Evolutionary conservation across 1,140 invertebrate species (phyloP).

Genomic region (Ips nitidus): DNA sequence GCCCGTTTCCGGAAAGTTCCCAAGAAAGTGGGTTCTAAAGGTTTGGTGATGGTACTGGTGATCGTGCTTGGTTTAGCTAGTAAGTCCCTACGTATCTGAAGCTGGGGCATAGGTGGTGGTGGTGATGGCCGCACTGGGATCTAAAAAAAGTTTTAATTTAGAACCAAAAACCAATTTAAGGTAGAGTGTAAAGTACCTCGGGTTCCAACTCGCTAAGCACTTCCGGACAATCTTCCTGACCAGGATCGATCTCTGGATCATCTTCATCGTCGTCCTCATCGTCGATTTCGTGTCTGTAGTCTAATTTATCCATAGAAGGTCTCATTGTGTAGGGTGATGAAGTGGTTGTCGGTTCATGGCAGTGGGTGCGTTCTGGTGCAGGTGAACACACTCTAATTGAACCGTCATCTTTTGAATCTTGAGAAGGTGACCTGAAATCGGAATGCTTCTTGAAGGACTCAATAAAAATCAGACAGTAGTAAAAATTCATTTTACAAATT

Average conservation of each 20-base stretch:
- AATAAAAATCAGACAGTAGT: background rate
- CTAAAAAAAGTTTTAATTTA: background rate
- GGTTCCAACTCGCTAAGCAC: slow-evolving; percentile 50
- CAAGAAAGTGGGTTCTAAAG: slow-evolving; percentile 40
- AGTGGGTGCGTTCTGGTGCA: slow-evolving; percentile 62
- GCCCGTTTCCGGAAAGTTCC: slow-evolving; percentile 46
- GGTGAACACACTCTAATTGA: slow-evolving; percentile 47
- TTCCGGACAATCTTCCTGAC: slow-evolving; percentile 57
- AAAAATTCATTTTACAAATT: no score
- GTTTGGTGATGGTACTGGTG: slow-evolving; percentile 48
- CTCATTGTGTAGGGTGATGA: slow-evolving; percentile 68
- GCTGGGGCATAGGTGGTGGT: slow-evolving; percentile 56
- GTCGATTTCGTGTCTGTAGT: slow-evolving; percentile 36
- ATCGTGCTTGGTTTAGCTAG: slow-evolving; percentile 53
- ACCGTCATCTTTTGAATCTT: slow-evolving; percentile 50
- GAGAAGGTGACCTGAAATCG: slow-evolving; percentile 52
- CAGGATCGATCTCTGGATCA: slow-evolving; percentile 57
- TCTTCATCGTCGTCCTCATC: slow-evolving; percentile 50
- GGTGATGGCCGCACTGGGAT: background rate
- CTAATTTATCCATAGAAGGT: slow-evolving; percentile 55
- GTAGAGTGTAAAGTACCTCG: slow-evolving; percentile 38
- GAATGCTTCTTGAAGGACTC: slow-evolving; percentile 6
- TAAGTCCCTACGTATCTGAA: slow-evolving; percentile 72
- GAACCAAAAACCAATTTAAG: background rate
- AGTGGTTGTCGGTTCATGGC: slow-evolving; percentile 60